Percentiles rank a stretch among this genome's conserved stretches.
Conservation (phyloP, 1,140 invertebrate species). For the Euura saliciscinereae region DNA sequence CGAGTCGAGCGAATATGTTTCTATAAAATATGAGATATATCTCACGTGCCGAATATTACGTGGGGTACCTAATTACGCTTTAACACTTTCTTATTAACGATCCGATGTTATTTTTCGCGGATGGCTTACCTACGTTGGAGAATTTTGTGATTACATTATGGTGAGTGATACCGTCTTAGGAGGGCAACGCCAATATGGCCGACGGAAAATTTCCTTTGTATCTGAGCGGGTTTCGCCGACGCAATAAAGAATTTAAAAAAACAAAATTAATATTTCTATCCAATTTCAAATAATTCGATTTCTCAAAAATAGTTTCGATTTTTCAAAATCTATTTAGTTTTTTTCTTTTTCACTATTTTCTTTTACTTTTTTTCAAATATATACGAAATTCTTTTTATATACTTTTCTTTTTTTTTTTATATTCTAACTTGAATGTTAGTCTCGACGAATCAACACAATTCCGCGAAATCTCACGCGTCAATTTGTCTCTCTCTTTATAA, state of each 20-base stretch:
- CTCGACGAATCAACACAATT: neutral
- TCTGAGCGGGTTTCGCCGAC: slow-evolving; percentile 16
- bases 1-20: slow-evolving; percentile 59
- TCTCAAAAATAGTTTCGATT: slow-evolving; percentile 10
- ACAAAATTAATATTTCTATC: neutral
- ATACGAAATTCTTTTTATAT: slow-evolving; percentile 18
- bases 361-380: slow-evolving; percentile 14
- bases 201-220: slow-evolving; percentile 62
- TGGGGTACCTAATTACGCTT: slow-evolving; percentile 61
- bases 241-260: slow-evolving; percentile 8
- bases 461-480: neutral
- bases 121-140: slow-evolving; percentile 58
- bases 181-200: slow-evolving; percentile 64
- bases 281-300: neutral
- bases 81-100: slow-evolving; percentile 46
- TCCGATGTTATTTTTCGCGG: slow-evolving; percentile 55
- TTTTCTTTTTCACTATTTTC: slow-evolving; percentile 15
- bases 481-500: neutral
- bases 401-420: slow-evolving; percentile 15
- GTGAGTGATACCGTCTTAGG: slow-evolving; percentile 57
- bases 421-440: too few relatives aligned
- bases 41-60: slow-evolving; percentile 58
- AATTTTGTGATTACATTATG: slow-evolving; percentile 69
- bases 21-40: slow-evolving; percentile 58
- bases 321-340: slow-evolving; percentile 11